A percentile compares a stretch with the other conserved stretches of the same genome.
Evolutionary conservation across 2,888 invertebrate genomes (phyloP).

Genomic region (Oligia fasciuncula): DNA sequence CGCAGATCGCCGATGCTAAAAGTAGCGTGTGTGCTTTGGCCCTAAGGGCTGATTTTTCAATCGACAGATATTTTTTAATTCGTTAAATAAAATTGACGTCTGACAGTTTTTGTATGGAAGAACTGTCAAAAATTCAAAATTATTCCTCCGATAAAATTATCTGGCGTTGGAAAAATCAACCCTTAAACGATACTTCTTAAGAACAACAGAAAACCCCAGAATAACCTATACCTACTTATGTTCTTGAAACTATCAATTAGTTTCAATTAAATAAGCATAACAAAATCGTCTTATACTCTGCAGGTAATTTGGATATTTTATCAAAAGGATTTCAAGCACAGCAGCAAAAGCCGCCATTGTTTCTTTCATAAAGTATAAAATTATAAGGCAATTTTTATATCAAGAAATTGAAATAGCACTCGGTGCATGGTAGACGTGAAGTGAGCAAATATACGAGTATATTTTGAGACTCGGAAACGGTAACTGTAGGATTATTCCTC

Average conservation of each 20-base stretch:
- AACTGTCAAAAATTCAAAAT: too few species aligned
- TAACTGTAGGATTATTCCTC: conserved; percentile 55
- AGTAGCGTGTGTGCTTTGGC: too few species aligned
- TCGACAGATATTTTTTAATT: too few species aligned
- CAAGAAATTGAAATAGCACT: conserved; percentile 66
- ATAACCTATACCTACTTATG: not conserved
- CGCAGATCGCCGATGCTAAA: too few species aligned
- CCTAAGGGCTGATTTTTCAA: too few species aligned
- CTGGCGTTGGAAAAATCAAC: too few species aligned
- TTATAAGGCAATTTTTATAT: conserved; percentile 48
- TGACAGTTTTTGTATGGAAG: too few species aligned
- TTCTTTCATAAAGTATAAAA: conserved; percentile 46
- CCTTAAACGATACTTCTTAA: not conserved
- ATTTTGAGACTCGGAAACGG: conserved; percentile 68
- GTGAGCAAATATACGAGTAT: conserved; percentile 70
- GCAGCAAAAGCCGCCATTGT: conserved; percentile 19
- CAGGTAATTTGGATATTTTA: not conserved
- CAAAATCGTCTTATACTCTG: not conserved
- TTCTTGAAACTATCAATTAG: not conserved
- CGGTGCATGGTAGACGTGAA: conserved; percentile 62
- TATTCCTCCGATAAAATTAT: too few species aligned
- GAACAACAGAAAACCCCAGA: not conserved
- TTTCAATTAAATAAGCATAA: not conserved
- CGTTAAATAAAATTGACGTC: too few species aligned
- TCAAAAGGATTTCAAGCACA: conserved; percentile 10